Evolutionary conservation across 2,888 invertebrate genomes (phyloP).

Genomic region (Chrysolina haemoptera): DNA sequence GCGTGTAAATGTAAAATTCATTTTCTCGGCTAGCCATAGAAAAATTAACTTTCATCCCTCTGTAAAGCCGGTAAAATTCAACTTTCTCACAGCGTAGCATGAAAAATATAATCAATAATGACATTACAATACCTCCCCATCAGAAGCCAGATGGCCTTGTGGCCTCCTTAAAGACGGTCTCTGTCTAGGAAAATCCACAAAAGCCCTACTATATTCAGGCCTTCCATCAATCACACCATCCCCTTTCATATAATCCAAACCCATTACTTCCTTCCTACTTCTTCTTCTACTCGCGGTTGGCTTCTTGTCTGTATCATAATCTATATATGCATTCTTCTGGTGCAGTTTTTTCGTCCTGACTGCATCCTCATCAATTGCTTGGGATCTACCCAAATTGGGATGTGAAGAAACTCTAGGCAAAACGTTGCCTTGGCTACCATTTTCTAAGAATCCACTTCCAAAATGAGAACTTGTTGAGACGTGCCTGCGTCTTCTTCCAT

Average conservation of each 20-base stretch:
- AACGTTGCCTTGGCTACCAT: conserved; percentile 12
- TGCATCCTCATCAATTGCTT: conserved; percentile 17
- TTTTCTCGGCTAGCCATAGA: too few species aligned
- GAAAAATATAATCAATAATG: not conserved
- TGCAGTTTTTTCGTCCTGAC: not conserved
- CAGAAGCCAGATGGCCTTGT: conserved; percentile 56
- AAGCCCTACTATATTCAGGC: conserved; percentile 63
- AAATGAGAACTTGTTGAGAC: conserved; percentile 22
- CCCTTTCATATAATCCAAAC: conserved; percentile 53
- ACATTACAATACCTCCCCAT: conserved; percentile 60
- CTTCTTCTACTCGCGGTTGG: conserved; percentile 47
- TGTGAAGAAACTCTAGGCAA: conserved; percentile 40
- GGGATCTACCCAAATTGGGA: conserved; percentile 37
- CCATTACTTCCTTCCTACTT: conserved; percentile 44
- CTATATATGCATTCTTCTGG: conserved; percentile 62
- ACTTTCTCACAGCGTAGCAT: too few species aligned
- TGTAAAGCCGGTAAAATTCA: too few species aligned
- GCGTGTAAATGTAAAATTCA: too few species aligned
- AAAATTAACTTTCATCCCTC: too few species aligned
- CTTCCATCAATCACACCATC: conserved; percentile 57
- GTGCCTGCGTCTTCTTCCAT: conserved; percentile 32
- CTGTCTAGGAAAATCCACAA: conserved; percentile 68
- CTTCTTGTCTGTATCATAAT: conserved; percentile 51
- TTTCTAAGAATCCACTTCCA: conserved; percentile 51
- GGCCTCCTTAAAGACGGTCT: conserved; percentile 68